A percentile compares a stretch with the other conserved stretches of the same genome.
phyloP scores from a whole-genome alignment of 2,888 invertebrate genomes.

The Asteroscopus sphinx region DNA sequence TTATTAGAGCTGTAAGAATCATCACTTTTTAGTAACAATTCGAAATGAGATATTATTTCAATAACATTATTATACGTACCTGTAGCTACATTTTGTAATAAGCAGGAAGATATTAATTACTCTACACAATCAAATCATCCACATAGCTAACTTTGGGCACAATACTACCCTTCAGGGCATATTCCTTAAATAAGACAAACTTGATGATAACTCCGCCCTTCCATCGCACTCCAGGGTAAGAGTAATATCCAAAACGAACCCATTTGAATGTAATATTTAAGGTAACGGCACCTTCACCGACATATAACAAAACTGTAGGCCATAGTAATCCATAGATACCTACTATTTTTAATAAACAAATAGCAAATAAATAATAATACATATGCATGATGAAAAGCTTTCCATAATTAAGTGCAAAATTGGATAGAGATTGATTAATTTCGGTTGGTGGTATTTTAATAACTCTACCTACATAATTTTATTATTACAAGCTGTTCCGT shows the following conservation, averaged over 20 bases:
- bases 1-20: background rate
- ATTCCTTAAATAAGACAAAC: slow-evolving; percentile 52
- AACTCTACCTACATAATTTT: too few relatives aligned
- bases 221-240: slow-evolving; percentile 30
- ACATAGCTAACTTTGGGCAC: slow-evolving; percentile 17
- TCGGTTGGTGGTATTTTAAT: too few relatives aligned
- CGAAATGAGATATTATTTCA: too few relatives aligned
- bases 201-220: slow-evolving; percentile 52
- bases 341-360: too few relatives aligned
- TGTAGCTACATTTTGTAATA: too few relatives aligned
- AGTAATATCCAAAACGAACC: slow-evolving; percentile 56
- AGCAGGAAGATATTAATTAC: background rate
- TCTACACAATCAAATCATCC: slow-evolving; percentile 10
- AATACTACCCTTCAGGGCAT: slow-evolving; percentile 48
- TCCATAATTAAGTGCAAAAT: too few relatives aligned
- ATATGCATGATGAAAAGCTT: too few relatives aligned
- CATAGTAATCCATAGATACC: too few relatives aligned
- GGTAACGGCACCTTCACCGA: slow-evolving; percentile 36
- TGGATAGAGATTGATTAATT: too few relatives aligned
- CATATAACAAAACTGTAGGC: slow-evolving; percentile 20
- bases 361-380: too few relatives aligned
- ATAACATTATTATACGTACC: background rate
- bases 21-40: too few relatives aligned
- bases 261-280: slow-evolving; percentile 64
- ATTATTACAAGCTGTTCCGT: too few relatives aligned